These are phyloP conservation scores for Mormyrus iriodes DNA, from an alignment of 2,113 vertebrate genomes.

Conservation along the genomic window DNA sequence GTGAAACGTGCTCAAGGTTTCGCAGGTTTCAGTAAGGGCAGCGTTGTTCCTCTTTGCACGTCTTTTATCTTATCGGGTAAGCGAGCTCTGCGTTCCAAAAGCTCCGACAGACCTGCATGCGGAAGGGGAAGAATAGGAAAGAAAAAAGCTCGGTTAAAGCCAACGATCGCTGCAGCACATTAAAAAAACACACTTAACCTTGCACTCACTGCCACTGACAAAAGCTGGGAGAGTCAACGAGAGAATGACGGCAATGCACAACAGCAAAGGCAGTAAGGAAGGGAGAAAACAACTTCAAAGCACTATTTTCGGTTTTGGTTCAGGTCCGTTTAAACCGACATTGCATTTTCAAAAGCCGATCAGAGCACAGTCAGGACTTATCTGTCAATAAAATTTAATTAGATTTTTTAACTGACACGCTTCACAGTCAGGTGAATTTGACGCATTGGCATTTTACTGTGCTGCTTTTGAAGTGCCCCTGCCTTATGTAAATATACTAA, in stretches of 20 bases:
- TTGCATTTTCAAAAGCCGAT: neutral
- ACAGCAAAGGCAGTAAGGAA: neutral
- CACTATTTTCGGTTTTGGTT: neutral
- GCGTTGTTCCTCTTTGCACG: constrained; percentile 33
- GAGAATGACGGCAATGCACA: neutral
- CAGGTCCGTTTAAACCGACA: neutral
- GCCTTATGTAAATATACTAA: neutral
- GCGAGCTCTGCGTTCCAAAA: constrained; percentile 49
- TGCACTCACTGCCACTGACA: neutral
- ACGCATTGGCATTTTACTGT: neutral
- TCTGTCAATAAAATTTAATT: neutral
- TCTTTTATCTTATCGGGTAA: constrained; percentile 50
- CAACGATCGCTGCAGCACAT: neutral
- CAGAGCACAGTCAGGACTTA: neutral
- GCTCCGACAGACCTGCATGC: constrained; percentile 38
- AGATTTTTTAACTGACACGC: neutral
- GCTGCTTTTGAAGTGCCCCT: neutral
- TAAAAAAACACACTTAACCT: neutral
- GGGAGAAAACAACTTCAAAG: neutral
- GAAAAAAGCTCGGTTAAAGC: neutral
- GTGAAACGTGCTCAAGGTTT: constrained; percentile 12
- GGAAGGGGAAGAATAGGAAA: neutral
- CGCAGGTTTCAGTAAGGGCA: constrained; percentile 19
- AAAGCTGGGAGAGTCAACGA: neutral
- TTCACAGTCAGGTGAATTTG: neutral